Conservation (phyloP, 2,113 vertebrate species). For the Malurus alboscapulatus region DNA sequence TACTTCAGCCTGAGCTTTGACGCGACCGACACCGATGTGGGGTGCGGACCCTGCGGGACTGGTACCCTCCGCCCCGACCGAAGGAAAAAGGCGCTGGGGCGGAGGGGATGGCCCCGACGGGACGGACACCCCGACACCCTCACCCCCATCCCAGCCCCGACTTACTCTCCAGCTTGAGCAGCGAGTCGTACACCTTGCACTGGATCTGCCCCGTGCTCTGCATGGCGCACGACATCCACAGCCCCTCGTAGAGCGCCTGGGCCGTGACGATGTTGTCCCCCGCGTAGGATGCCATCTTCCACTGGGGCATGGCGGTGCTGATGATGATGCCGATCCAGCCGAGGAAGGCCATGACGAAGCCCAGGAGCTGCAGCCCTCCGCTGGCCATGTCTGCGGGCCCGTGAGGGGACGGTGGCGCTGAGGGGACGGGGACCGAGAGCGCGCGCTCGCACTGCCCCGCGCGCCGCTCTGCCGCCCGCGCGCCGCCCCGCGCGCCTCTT, state of each 20-base stretch:
- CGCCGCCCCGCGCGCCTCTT: constrained; percentile 28
- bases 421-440: too few relatives aligned
- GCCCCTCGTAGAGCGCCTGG: constrained; percentile 84
- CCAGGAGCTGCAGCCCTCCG: constrained; percentile 83
- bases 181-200: constrained; percentile 80
- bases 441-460: neutral
- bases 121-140: neutral
- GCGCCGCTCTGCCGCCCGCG: neutral
- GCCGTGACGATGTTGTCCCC: constrained; percentile 87
- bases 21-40: too few relatives aligned
- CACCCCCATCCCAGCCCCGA: neutral
- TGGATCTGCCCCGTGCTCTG: constrained; percentile 83
- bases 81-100: accelerated
- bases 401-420: neutral
- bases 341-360: constrained; percentile 81
- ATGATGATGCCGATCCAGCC: constrained; percentile 80
- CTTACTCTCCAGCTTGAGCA: constrained; percentile 86
- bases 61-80: neutral
- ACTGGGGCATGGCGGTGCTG: constrained; percentile 85
- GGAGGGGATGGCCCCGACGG: neutral
- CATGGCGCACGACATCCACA: constrained; percentile 89
- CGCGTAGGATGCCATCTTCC: constrained; percentile 83
- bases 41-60: accelerated
- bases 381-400: constrained; percentile 78
- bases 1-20: neutral